Percentiles rank a stretch among this genome's conserved stretches.
These are phyloP conservation scores for Drosophila ercepeae DNA, from an alignment of 1,140 invertebrate genomes.

Conservation along the genomic window DNA sequence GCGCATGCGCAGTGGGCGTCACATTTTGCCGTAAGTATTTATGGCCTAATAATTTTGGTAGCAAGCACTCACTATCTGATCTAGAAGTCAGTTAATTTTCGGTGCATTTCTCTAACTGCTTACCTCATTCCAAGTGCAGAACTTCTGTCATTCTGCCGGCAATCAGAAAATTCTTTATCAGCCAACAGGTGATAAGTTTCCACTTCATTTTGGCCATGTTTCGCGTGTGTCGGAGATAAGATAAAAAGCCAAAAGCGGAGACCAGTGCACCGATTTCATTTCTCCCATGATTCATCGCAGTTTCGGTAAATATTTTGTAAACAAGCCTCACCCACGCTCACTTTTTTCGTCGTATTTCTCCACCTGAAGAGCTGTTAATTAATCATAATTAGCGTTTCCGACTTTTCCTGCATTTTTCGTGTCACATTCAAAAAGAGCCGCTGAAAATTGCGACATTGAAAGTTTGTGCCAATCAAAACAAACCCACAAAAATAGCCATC, in stretches of 20 bases:
- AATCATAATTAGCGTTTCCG: slow-evolving; percentile 56
- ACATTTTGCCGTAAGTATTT: slow-evolving; percentile 77
- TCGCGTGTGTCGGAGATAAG: slow-evolving; percentile 53
- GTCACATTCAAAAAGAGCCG: slow-evolving; percentile 18
- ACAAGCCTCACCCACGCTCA: slow-evolving; percentile 22
- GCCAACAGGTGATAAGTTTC: slow-evolving; percentile 42
- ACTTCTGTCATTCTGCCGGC: slow-evolving; percentile 20
- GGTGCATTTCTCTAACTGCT: slow-evolving; percentile 39
- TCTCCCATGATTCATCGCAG: slow-evolving; percentile 28
- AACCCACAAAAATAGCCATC: slow-evolving; percentile 15
- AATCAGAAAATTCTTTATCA: slow-evolving; percentile 23
- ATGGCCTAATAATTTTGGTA: slow-evolving; percentile 76
- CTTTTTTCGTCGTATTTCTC: slow-evolving; percentile 8
- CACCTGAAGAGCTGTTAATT: slow-evolving; percentile 43
- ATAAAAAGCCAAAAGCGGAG: slow-evolving; percentile 38
- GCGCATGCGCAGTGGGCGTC: slow-evolving; percentile 78
- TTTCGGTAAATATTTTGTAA: slow-evolving; percentile 13
- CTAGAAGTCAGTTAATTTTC: slow-evolving; percentile 42
- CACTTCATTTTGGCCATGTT: slow-evolving; percentile 67
- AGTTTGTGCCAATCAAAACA: slow-evolving; percentile 27
- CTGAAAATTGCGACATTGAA: slow-evolving; percentile 48
- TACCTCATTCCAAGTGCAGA: slow-evolving; percentile 44
- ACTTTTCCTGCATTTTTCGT: slow-evolving; percentile 25
- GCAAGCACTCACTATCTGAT: slow-evolving; percentile 61
- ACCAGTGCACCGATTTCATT: slow-evolving; percentile 45